Base-by-base conservation (phyloP, 92 coral and sea anemone genomes). In the Isaurus tuberculatus region DNA sequence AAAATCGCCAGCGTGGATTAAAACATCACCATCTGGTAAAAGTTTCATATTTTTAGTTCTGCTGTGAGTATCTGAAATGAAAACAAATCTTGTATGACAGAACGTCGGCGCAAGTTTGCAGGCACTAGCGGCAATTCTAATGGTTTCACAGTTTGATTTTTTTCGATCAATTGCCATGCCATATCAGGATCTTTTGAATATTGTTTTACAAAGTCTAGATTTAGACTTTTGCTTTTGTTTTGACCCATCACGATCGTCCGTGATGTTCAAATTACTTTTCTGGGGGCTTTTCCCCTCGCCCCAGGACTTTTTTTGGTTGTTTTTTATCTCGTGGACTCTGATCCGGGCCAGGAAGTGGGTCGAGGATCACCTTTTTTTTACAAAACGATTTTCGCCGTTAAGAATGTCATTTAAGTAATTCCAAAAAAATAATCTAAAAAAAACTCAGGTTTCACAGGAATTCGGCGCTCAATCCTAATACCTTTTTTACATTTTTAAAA, bases 1-100 rank as follows among this genome's bases (percentile, higher is more conserved):
- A 51, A 97, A 94, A 65, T 97, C 99, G 25, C 99, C 99, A 14
- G 99, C 97, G 67, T 97, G 99, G 40, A 97, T 83, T 36, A 97
- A 87, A 7, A 97, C 87, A 79, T 97, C 99, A 0, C 99, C 99
- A 19, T 92, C 91, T 3, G 99, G 99, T 8, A 97, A 86, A 53
- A 79, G 75, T 37, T 80, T 70, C 74, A 92, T 72, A 31, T 53
- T 72, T 25, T 88, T 87, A 28, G 87, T 87, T 43, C 86, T 72
- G 44, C 86, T 90, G 73, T 97, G 99, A 23, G 99, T 94, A 65
- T 97, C 99, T 1, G 99, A 94, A 28, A 97, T 92, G 26, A 98
- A 97, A 23, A 97, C 99, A 75, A 97, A 94, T 80, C 99, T 84
- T 3, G 98, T 91, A 75, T 97, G 95, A 0, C 90, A 1, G 84